phyloP scores from a whole-genome alignment of 2,888 invertebrate species.

The Agelastica alni region DNA sequence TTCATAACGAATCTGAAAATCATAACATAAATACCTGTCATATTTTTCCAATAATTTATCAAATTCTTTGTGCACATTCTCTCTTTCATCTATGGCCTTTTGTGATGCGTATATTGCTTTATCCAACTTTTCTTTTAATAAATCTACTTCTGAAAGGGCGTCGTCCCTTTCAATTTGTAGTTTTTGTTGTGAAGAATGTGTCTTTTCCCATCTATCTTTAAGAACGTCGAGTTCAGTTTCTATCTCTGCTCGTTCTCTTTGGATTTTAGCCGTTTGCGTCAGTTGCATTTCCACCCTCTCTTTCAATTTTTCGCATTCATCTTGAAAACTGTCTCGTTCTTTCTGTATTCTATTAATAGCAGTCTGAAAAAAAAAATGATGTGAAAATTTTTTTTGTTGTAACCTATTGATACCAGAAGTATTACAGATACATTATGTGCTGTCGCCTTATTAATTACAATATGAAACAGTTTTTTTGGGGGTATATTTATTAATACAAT shows the following conservation, averaged over 20 bases:
- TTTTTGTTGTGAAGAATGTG: slow-evolving; percentile 82
- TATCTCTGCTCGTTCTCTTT: slow-evolving; percentile 82
- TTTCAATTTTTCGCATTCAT: slow-evolving; percentile 79
- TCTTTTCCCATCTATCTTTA: slow-evolving; percentile 84
- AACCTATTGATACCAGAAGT: no score
- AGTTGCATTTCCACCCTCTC: slow-evolving; percentile 83
- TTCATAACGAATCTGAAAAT: not conserved
- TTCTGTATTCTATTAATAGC: slow-evolving; percentile 81
- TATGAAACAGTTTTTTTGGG: no score
- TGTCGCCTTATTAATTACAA: no score
- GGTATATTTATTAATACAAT: no score
- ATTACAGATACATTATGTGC: no score
- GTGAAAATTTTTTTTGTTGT: no score
- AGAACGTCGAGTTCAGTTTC: slow-evolving; percentile 85
- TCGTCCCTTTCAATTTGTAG: slow-evolving; percentile 86
- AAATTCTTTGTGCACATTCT: slow-evolving; percentile 86
- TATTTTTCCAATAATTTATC: slow-evolving; percentile 92
- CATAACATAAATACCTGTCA: slow-evolving; percentile 66
- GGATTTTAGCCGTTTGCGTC: slow-evolving; percentile 79
- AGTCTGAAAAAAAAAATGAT: slow-evolving; percentile 61
- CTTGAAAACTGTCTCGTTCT: slow-evolving; percentile 81
- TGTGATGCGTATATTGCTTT: slow-evolving; percentile 81
- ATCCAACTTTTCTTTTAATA: slow-evolving; percentile 87
- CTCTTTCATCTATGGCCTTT: slow-evolving; percentile 86
- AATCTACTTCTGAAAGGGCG: slow-evolving; percentile 80